Evolutionary conservation across 2,888 invertebrate species (phyloP).

Genomic region (Ophraella communa): DNA sequence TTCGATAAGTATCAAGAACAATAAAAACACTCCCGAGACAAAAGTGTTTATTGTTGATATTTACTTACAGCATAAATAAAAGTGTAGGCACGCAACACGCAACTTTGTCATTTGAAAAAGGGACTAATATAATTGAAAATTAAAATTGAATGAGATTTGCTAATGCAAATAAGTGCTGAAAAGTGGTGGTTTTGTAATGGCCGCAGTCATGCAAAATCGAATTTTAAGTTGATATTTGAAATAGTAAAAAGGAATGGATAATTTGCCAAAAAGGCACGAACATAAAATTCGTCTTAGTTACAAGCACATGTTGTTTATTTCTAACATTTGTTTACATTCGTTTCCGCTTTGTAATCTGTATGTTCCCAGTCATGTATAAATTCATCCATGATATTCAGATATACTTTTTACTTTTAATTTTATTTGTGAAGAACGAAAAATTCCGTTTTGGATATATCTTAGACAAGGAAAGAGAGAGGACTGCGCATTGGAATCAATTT

Average conservation of each 20-base stretch:
- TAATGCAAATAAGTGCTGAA: conserved; percentile 13
- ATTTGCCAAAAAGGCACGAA: background rate
- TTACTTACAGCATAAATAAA: conserved; percentile 28
- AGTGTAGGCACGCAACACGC: conserved; percentile 26
- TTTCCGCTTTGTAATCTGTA: too few relatives aligned
- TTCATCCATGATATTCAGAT: too few relatives aligned
- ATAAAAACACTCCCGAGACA: conserved; percentile 30
- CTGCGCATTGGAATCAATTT: too few relatives aligned
- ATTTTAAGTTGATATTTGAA: conserved; percentile 9
- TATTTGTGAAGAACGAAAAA: too few relatives aligned
- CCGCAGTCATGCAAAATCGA: conserved; percentile 10
- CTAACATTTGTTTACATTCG: too few relatives aligned
- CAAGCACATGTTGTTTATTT: too few relatives aligned
- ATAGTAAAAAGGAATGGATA: background rate
- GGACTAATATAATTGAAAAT: conserved; percentile 27
- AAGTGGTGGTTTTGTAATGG: conserved; percentile 6
- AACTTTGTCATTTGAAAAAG: conserved; percentile 21
- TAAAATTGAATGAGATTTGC: conserved; percentile 14
- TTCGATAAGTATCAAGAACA: conserved; percentile 13
- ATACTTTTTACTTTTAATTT: too few relatives aligned
- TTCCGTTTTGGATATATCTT: too few relatives aligned
- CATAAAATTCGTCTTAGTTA: too few relatives aligned
- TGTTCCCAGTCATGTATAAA: too few relatives aligned
- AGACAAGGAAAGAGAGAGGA: too few relatives aligned
- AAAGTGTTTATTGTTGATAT: conserved; percentile 30